Percentiles rank a stretch among this genome's conserved stretches.
Evolutionary conservation across 2,113 vertebrate species (phyloP).

Genomic region (Carassius carassius): DNA sequence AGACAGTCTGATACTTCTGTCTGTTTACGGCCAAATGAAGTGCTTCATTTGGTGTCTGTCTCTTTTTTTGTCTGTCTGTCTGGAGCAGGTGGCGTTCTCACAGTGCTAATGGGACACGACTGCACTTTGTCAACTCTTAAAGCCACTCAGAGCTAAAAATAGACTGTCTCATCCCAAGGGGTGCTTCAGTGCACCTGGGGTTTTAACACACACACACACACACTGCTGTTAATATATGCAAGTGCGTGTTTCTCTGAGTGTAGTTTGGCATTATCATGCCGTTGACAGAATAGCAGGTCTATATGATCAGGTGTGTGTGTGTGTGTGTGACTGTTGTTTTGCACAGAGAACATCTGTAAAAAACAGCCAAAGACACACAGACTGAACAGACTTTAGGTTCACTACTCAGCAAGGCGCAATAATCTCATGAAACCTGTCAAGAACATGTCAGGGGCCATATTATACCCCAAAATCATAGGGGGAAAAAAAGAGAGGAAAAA

Average conservation of each 20-base stretch:
- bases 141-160: slow-evolving; percentile 52
- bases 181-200: slow-evolving; percentile 40
- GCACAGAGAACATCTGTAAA: neutral
- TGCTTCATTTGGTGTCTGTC: slow-evolving; percentile 18
- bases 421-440: too few species aligned
- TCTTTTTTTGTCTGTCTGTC: slow-evolving; percentile 7
- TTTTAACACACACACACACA: neutral
- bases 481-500: too few species aligned
- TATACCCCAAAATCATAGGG: too few species aligned
- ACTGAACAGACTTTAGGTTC: neutral
- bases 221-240: neutral
- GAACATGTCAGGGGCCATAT: too few species aligned
- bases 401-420: neutral
- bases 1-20: neutral
- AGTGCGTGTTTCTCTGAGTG: neutral
- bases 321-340: too few species aligned
- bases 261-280: neutral
- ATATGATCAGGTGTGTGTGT: neutral
- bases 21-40: neutral
- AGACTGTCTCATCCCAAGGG: slow-evolving; percentile 9
- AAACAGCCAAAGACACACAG: neutral
- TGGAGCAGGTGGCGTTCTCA: slow-evolving; percentile 13
- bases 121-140: slow-evolving; percentile 34
- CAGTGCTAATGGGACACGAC: slow-evolving; percentile 38
- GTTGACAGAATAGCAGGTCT: neutral